Conservation (phyloP, 2,888 invertebrate species). For the Dascillus cervinus region DNA sequence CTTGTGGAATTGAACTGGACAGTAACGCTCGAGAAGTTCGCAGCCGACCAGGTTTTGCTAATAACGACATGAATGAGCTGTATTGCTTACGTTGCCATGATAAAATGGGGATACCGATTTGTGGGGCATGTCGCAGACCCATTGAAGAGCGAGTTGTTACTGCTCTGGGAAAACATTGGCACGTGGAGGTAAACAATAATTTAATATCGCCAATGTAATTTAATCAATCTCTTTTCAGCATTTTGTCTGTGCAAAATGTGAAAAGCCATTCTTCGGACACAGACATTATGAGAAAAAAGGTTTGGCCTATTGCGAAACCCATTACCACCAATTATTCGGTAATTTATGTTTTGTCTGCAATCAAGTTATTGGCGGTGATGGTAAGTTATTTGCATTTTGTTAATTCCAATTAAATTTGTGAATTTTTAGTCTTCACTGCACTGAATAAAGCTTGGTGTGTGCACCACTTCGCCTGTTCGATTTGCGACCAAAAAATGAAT, state of each 20-base stretch:
- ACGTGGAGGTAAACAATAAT: conserved; percentile 69
- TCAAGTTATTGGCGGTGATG: conserved; percentile 95
- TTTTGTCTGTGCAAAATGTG: conserved; percentile 99
- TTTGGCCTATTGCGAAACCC: conserved; percentile 97
- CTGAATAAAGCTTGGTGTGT: conserved; percentile 99
- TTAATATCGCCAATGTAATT: conserved; percentile 1
- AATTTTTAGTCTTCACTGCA: conserved; percentile 82
- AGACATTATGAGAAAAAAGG: conserved; percentile 99
- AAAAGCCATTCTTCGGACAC: conserved; percentile 98
- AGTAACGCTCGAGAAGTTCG: conserved; percentile 94
- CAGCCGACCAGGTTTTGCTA: conserved; percentile 80
- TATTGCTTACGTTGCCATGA: conserved; percentile 98
- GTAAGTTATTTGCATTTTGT: conserved; percentile 47
- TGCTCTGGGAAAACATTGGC: conserved; percentile 97
- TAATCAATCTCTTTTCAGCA: conserved; percentile 55
- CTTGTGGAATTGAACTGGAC: conserved; percentile 87
- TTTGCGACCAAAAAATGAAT: conserved; percentile 93
- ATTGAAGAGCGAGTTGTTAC: conserved; percentile 99
- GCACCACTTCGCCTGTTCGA: conserved; percentile 95
- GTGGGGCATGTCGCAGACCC: conserved; percentile 97
- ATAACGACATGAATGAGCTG: conserved; percentile 89
- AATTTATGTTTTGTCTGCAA: conserved; percentile 98
- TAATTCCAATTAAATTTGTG: conserved; percentile 1
- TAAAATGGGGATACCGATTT: conserved; percentile 99
- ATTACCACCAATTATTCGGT: conserved; percentile 98